Percentiles rank a stretch among this genome's conserved stretches.
phyloP scores from a whole-genome alignment of 2,888 invertebrate species.

The Caenorhabditis sulstoni region DNA sequence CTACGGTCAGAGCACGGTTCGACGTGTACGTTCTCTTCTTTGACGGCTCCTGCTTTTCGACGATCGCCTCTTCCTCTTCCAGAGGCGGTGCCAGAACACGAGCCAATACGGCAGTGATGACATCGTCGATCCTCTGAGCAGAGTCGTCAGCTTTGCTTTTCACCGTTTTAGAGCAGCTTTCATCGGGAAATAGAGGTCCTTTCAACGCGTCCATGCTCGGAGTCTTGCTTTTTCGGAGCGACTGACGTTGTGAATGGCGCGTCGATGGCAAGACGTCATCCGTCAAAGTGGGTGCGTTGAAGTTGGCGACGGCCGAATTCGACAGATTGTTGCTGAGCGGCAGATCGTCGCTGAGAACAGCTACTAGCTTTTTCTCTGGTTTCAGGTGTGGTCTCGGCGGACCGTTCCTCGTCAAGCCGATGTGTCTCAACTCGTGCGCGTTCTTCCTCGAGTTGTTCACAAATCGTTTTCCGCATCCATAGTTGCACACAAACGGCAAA shows the following conservation, averaged over 20 bases:
- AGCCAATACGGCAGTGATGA: slow-evolving; percentile 67
- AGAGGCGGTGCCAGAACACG: slow-evolving; percentile 33
- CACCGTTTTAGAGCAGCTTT: too few relatives aligned
- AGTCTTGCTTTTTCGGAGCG: too few relatives aligned
- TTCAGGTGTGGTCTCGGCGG: slow-evolving; percentile 72
- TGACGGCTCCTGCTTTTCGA: not conserved
- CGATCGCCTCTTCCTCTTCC: slow-evolving; percentile 1
- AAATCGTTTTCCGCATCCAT: slow-evolving; percentile 69
- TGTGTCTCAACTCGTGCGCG: slow-evolving; percentile 71
- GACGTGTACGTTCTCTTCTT: slow-evolving; percentile 20
- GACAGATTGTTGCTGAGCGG: slow-evolving; percentile 4
- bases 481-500: slow-evolving; percentile 65
- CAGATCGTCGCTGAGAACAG: not conserved
- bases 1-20: slow-evolving; percentile 50
- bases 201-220: too few relatives aligned
- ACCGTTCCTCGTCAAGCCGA: slow-evolving; percentile 64
- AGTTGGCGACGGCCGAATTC: slow-evolving; percentile 20
- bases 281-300: not conserved
- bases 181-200: too few relatives aligned
- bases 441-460: slow-evolving; percentile 68
- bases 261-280: too few relatives aligned
- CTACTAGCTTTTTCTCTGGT: slow-evolving; percentile 49
- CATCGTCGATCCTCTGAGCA: slow-evolving; percentile 61
- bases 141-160: not conserved
- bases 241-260: too few relatives aligned